Percentiles rank a stretch among this genome's conserved stretches.
Conservation (phyloP, 2,797 vertebrate species). For the Pangasius mekongensis region DNA sequence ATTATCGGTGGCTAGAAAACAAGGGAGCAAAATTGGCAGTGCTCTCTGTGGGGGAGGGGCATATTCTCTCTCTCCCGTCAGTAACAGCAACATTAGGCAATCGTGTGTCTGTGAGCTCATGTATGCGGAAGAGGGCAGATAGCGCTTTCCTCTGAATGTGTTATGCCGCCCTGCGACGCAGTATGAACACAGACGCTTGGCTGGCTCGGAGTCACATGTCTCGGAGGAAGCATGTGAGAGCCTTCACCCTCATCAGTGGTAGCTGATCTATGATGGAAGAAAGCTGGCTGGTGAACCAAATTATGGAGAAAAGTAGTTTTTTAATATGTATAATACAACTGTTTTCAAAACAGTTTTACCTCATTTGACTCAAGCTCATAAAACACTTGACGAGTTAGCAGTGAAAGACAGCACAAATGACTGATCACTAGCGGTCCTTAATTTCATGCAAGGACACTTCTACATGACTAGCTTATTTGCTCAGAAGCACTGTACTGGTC, state of each 20-base stretch:
- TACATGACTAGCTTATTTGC: background rate
- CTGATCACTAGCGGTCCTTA: background rate
- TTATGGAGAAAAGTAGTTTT: background rate
- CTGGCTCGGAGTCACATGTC: background rate
- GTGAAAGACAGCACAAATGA: background rate
- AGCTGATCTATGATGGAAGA: background rate
- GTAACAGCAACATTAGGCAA: background rate
- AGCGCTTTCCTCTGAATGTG: background rate
- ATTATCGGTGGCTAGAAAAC: background rate
- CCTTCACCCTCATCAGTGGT: background rate
- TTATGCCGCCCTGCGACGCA: background rate
- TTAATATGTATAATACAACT: background rate
- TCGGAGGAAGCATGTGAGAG: background rate
- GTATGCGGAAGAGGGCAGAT: background rate
- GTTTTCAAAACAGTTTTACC: background rate
- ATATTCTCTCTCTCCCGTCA: background rate
- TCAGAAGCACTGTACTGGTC: background rate
- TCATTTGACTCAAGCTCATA: background rate
- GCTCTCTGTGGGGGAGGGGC: background rate
- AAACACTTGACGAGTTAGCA: background rate
- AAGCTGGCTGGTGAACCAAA: background rate
- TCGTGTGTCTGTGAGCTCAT: background rate
- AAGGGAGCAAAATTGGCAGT: background rate
- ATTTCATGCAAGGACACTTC: background rate
- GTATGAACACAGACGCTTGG: background rate